Evolutionary conservation across 2,797 vertebrate genomes (phyloP).

Genomic region (Antennarius maculatus): DNA sequence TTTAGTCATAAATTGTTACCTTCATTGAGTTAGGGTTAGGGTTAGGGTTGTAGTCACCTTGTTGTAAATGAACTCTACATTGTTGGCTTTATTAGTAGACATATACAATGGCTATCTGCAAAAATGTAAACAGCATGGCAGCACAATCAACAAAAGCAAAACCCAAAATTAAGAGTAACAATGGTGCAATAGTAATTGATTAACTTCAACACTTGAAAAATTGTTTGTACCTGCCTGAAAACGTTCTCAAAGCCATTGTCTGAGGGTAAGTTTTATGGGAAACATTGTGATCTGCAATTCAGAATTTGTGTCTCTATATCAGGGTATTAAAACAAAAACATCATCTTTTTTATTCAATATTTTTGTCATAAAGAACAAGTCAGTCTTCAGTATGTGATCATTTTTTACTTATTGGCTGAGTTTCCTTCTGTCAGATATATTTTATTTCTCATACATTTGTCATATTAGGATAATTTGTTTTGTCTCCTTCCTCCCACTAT

Average conservation of each 20-base stretch:
- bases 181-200: background rate
- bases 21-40: too few species aligned
- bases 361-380: slow-evolving; percentile 6
- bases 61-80: background rate
- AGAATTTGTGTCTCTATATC: slow-evolving; percentile 10
- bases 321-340: slow-evolving; percentile 6
- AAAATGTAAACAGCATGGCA: background rate
- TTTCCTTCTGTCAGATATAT: slow-evolving; percentile 9
- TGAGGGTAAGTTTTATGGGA: slow-evolving; percentile 14
- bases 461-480: slow-evolving; percentile 16
- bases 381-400: background rate
- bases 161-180: slow-evolving; percentile 2
- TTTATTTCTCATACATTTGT: background rate
- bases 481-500: slow-evolving; percentile 10
- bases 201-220: background rate
- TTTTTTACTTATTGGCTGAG: slow-evolving; percentile 16
- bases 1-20: too few species aligned
- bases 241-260: background rate
- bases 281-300: slow-evolving; percentile 17
- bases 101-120: background rate
- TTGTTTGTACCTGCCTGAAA: background rate
- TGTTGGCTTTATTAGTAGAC: background rate
- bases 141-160: background rate
- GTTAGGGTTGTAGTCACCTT: background rate
- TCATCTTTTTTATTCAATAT: slow-evolving; percentile 12